These are phyloP conservation scores for Drosophila bocki DNA, from an alignment of 1,140 invertebrate genomes.

Conservation along the genomic window DNA sequence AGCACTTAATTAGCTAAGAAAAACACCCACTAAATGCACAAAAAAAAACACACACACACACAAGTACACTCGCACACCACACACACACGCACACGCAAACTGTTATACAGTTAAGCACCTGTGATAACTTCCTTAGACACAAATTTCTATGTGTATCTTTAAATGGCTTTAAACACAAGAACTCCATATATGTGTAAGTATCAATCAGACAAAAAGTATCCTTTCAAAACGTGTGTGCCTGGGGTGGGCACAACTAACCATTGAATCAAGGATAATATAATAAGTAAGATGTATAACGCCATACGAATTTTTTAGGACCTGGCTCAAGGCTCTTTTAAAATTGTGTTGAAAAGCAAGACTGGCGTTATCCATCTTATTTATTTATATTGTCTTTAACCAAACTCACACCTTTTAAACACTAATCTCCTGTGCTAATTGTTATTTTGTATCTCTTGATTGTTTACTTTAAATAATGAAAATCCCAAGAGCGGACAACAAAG, in stretches of 20 bases:
- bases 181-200: constrained; percentile 40
- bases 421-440: constrained; percentile 28
- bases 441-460: background rate
- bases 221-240: constrained; percentile 11
- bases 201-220: constrained; percentile 30
- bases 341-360: too few species aligned
- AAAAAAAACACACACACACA: constrained; percentile 29
- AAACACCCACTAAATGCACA: constrained; percentile 39
- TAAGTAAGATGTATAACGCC: background rate
- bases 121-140: constrained; percentile 44
- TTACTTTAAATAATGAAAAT: constrained; percentile 3
- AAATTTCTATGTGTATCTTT: constrained; percentile 22
- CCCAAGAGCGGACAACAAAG: constrained; percentile 16
- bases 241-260: constrained; percentile 27
- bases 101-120: constrained; percentile 50
- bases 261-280: background rate
- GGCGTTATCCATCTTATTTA: background rate
- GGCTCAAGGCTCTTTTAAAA: background rate
- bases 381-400: background rate
- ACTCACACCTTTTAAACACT: constrained; percentile 2
- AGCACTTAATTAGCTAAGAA: constrained; percentile 44
- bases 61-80: constrained; percentile 14
- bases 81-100: constrained; percentile 41
- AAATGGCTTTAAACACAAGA: constrained; percentile 38
- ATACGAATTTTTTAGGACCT: background rate